Percentiles rank a stretch among this genome's conserved stretches.
These are phyloP conservation scores for Caenorhabditis sp. DNA, from an alignment of 2,888 invertebrate genomes.

Conservation along the genomic window DNA sequence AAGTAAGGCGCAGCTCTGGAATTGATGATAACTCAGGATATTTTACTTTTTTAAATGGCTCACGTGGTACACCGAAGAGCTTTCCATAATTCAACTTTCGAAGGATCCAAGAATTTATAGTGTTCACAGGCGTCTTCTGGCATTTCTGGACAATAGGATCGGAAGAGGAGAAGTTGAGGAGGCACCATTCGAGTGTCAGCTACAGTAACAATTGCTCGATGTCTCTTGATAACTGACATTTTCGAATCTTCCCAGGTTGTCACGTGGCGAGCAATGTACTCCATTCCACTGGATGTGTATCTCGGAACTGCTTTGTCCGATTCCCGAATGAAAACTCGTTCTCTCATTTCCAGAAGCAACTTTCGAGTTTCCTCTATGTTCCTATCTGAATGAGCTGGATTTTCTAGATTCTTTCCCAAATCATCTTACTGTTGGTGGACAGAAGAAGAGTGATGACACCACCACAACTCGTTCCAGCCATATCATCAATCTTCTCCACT, in stretches of 20 bases:
- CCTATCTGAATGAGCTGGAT: constrained; percentile 37
- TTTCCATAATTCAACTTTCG: constrained; percentile 70
- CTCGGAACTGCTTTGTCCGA: constrained; percentile 56
- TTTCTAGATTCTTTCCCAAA: too few species aligned
- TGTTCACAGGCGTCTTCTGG: constrained; percentile 64
- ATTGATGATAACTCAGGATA: neutral
- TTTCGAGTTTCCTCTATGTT: constrained; percentile 58
- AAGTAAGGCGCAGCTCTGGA: constrained; percentile 71
- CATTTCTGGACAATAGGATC: constrained; percentile 69
- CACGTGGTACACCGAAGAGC: constrained; percentile 71
- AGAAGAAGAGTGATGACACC: constrained; percentile 68
- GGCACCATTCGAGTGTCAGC: constrained; percentile 69
- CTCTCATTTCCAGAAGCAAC: constrained; percentile 61
- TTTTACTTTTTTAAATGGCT: constrained; percentile 7
- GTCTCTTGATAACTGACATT: constrained; percentile 55
- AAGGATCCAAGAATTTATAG: constrained; percentile 69
- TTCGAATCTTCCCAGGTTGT: constrained; percentile 64
- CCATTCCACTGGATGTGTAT: constrained; percentile 66
- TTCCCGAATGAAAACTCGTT: constrained; percentile 50
- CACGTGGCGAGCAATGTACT: constrained; percentile 58
- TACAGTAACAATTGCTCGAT: constrained; percentile 67
- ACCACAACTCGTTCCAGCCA: constrained; percentile 73
- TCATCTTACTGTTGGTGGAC: constrained; percentile 44
- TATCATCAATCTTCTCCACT: constrained; percentile 65
- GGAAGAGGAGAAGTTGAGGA: constrained; percentile 69